These are phyloP conservation scores for Mnemiopsis leidyi DNA, from an alignment of 37 sponge, comb jelly and placozoan species.

Conservation along the genomic window DNA sequence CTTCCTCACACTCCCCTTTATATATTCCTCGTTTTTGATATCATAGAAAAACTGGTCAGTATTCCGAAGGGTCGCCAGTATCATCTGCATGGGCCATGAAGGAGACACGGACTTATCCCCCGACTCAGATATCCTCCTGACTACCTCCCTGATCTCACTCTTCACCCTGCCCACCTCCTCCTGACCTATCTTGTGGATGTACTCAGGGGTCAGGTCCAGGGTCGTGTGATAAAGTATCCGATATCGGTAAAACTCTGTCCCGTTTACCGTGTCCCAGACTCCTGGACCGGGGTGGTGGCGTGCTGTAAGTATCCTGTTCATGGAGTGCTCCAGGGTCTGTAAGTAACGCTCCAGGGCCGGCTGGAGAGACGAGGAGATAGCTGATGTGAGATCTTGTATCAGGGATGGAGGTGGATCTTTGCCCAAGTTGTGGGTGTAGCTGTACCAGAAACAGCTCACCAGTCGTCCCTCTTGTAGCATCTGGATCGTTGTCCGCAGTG, in stretches of 20 bases:
- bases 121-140: not conserved
- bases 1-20: not conserved
- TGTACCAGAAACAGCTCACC: not conserved
- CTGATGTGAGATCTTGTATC: not conserved
- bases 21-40: not conserved
- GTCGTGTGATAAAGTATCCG: not conserved
- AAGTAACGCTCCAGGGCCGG: not conserved
- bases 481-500: not conserved
- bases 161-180: not conserved
- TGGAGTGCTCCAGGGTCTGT: not conserved
- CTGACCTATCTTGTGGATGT: slow-evolving; percentile 7
- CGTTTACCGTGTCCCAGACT: not conserved
- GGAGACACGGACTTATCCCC: not conserved
- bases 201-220: not conserved
- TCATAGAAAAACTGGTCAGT: not conserved
- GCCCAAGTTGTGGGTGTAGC: not conserved
- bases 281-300: not conserved
- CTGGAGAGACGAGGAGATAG: not conserved
- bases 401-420: not conserved
- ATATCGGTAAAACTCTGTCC: not conserved
- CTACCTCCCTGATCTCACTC: not conserved
- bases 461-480: not conserved
- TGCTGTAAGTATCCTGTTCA: not conserved
- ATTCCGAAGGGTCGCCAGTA: not conserved
- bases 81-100: not conserved